Evolutionary conservation across 2,113 vertebrate species (phyloP), one percentile per base, ranked within the genome.

Genomic region (Pedetes capensis): DNA sequence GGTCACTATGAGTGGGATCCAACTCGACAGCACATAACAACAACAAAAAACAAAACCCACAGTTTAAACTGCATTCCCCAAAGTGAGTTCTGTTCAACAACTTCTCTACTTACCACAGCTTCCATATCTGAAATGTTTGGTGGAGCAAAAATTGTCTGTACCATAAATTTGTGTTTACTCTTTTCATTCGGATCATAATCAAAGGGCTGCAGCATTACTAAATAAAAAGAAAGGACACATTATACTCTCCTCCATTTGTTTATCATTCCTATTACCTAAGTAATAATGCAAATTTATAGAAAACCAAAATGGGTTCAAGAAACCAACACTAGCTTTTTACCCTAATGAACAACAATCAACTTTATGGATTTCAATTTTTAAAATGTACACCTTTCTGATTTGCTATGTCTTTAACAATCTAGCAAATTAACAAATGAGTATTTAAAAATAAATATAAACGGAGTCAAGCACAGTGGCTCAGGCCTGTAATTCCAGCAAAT

Each of bases 151-250:
- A 99, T 99, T n/a, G 99, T 99, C 98, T 99, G 99, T 98, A 99
- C 99, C 99, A 99, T 99, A 96, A 99, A 99, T 98, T 99, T 99
- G 97, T 99, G 99, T 99, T 99, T 99, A 98, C 99, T 99, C 98
- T 99, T 99, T 98, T 99, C 99, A 87, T 99, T 99, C 96, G 99
- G 99, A 96, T 99, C 99, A 92, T 99, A 99, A 95, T 99, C 99
- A 96, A 99, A 99, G 74, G 99, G 99, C 96, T 99, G 99, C 74
- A 99, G 98, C 99, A 99, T 99, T 97, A 99, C 99, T 99, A 98
- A 93, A 95, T 23, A 83, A 96, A 85, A 96, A 95, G 61, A 95
- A 97, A 97, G 64, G 12, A 89, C 74, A 95, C 1, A 42, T 96
- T 16, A 95, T 25, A 72, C 12, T 66, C 42, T 55, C 69, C 76